A percentile compares a stretch with the other conserved stretches of the same genome.
Conservation (phyloP, 2,888 invertebrate genomes). For the Lasioglossum lativentre region DNA sequence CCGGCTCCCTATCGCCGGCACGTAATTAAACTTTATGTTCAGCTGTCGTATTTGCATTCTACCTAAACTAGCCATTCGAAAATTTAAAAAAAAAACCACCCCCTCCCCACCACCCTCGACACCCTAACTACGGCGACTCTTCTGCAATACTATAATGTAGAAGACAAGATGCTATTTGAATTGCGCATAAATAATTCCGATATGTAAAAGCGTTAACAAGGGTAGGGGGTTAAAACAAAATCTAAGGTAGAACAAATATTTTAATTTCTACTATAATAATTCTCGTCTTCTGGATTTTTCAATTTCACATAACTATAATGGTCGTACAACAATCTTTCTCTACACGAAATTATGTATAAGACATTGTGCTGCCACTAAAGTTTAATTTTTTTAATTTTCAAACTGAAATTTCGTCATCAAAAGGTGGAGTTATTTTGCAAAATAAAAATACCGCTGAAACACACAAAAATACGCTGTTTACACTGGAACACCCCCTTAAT, state of each 20-base stretch:
- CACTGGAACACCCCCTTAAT: slow-evolving; percentile 57
- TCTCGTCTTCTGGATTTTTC: no score
- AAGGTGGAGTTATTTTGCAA: background rate
- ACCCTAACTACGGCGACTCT: background rate
- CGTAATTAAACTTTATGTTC: slow-evolving; percentile 73
- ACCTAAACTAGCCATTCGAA: slow-evolving; percentile 71
- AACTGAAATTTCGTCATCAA: background rate
- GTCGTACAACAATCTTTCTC: background rate
- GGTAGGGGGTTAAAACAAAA: no score
- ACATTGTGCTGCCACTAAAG: background rate
- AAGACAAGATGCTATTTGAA: no score
- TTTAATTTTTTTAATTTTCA: background rate
- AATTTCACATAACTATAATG: no score
- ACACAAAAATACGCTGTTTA: background rate
- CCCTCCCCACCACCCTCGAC: background rate
- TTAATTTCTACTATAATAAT: no score
- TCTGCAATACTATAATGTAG: no score
- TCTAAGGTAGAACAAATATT: no score
- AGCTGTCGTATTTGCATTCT: slow-evolving; percentile 73
- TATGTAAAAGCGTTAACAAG: no score
- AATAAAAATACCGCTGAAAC: background rate
- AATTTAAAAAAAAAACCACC: slow-evolving; percentile 47
- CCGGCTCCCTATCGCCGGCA: slow-evolving; percentile 66
- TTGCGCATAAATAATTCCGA: no score
- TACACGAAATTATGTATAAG: background rate